Evolutionary conservation across 2,113 vertebrate genomes (phyloP).

Genomic region (Epinephelus moara): DNA sequence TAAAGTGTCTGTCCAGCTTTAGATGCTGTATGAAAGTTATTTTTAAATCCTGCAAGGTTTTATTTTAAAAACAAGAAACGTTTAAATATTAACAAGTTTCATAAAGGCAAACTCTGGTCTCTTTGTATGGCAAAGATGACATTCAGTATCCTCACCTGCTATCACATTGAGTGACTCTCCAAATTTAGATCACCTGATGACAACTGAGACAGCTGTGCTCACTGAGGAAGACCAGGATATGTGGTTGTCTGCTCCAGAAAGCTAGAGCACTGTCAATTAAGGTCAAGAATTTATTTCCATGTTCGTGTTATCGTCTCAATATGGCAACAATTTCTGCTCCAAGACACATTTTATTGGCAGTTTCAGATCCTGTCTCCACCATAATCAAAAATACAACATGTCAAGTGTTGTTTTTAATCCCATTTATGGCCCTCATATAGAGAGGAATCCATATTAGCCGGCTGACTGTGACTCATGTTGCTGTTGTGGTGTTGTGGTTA

Average conservation of each 20-base stretch:
- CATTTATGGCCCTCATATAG: slow-evolving; percentile 34
- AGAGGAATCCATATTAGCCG: slow-evolving; percentile 42
- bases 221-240: no score
- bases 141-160: no score
- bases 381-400: slow-evolving; percentile 42
- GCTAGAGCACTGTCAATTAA: not conserved
- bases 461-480: slow-evolving; percentile 59
- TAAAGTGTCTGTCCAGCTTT: no score
- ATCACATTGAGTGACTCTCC: no score
- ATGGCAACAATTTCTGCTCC: slow-evolving; percentile 11
- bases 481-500: slow-evolving; percentile 74
- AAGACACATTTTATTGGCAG: slow-evolving; percentile 35
- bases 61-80: no score
- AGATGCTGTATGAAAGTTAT: no score
- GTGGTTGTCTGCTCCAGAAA: not conserved
- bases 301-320: not conserved
- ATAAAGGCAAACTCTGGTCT: no score
- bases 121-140: no score
- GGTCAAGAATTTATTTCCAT: not conserved
- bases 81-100: no score
- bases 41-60: no score
- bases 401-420: slow-evolving; percentile 64
- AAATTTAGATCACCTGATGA: no score
- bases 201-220: no score
- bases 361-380: slow-evolving; percentile 44